Evolutionary conservation across 2,888 invertebrate genomes (phyloP), one percentile per base, ranked within the genome.

Genomic region (Lochmaea crataegi): DNA sequence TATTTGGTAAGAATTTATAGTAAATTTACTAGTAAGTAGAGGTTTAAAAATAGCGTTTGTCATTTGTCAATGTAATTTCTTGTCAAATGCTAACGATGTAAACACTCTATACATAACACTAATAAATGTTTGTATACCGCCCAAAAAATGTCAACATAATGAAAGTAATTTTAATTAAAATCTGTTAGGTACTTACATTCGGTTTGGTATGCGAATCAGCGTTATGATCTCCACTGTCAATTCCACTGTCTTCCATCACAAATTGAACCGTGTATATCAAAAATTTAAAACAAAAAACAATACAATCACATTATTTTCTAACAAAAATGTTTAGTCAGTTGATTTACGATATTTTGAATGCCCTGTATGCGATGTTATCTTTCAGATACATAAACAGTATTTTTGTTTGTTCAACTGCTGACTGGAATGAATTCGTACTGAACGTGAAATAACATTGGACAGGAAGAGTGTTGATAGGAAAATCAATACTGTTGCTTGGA

Each of bases 191-290:
- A 79, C 78, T 80, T 80, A 82, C 84, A 72, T 75, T 80, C 63
- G 82, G 83, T 76, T 84, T 83, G 72, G 74, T 76, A 74, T 79
- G 71, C 73, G 80, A 72, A 85, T 88, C 81, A 83, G 84, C 85
- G 83, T 86, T 84, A 75, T 85, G 88, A 82, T 89, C 89, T 42
- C 87, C 87, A 78, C 88, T 88, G 79, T 89, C 83, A 42, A 89
- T 89, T 26, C 89, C 89, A 83, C 89, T 89, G 81, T 89, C 89
- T 83, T 89, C 89, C 88, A 88, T 88, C 75, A 73, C 76, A 71
- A 57, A 53, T 70, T 51, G 32, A 38, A 38, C 32, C 14, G 16
- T 22, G 5, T 45, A 26, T 61, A 12, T 48, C 53, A 41, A 58
- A 41, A 41, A 53, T 58, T 53, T 16, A 1, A 48, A 58, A 68